Evolutionary conservation across 2,888 invertebrate species (phyloP), one percentile per base, ranked within the genome.

Genomic region (Achlya flavicornis): DNA sequence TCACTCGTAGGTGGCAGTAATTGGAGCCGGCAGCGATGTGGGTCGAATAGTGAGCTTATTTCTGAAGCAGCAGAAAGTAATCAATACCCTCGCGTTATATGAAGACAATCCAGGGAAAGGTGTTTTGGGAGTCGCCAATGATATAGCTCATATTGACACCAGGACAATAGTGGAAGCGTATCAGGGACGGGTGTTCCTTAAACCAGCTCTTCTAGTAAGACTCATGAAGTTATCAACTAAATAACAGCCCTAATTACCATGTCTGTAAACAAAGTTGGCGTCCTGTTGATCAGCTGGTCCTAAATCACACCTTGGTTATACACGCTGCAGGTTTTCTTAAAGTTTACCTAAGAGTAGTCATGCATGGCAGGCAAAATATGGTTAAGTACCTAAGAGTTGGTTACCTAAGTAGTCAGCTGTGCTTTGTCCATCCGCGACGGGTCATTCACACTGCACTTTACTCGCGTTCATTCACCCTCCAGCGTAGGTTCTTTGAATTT

Each of bases 121-220:
- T 26, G 91, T 93, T 62, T 71, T 92, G 16, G 92, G 92, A 0
- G 82, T 81, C 8, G 92, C 91, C 3, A 88, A 79, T 46, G 93
- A 93, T 63, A 61, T 93, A 4, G 91, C 92, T 0, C 91, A 92
- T 63, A 90, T 93, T 5, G 92, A 93, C 74, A 92, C 92, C 60
- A 90, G 86, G 71, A 79, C 90, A 0, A 82, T 80, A 14, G 80
- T 92, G 1, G 84, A 88, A 65, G 93, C 88, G 0, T 93, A 82
- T 69, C 92, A 92, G 72, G 93, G 93, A 12, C 80, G 88, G 53
- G 75, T 78, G 66, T 90, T 77, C 65, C 74, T 92, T 16, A 85
- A 81, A 63, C 65, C 80, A 6, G 91, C 92, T 26, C 71, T 91
- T 8, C 33, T 81, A 69, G 91, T 91, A 78, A 79, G 82, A 33